A percentile compares a stretch with the other conserved stretches of the same genome.
Evolutionary conservation across 2,113 vertebrate species (phyloP).

Genomic region (Platichthys stellatus): DNA sequence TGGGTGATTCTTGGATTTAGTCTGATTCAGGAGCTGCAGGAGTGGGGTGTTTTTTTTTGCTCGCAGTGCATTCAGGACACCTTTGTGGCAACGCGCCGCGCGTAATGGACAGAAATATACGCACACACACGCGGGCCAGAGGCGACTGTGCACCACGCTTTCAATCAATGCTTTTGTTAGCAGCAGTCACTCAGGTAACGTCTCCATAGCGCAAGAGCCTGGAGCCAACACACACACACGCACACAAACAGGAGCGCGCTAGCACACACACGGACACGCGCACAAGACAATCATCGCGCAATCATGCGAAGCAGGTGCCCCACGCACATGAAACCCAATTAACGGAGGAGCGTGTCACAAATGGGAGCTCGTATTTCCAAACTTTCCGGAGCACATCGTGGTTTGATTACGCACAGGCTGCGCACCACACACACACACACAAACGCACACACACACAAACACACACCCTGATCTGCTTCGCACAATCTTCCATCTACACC

Average conservation of each 20-base stretch:
- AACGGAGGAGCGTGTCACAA: neutral
- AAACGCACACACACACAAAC: neutral
- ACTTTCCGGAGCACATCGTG: conserved; percentile 41
- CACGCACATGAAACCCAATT: neutral
- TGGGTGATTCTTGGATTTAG: too few species aligned
- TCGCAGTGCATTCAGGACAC: neutral
- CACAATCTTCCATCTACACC: neutral
- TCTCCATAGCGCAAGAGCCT: neutral
- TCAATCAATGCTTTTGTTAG: neutral
- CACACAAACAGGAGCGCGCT: too few species aligned
- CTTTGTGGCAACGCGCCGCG: conserved; percentile 1
- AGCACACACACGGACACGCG: neutral
- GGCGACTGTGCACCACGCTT: neutral
- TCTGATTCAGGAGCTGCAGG: neutral
- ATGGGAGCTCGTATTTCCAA: conserved; percentile 10
- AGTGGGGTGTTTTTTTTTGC: neutral
- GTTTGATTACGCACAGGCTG: neutral
- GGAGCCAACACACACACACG: neutral
- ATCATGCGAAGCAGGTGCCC: neutral
- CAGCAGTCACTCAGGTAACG: neutral
- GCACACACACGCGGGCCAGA: neutral
- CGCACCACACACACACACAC: conserved; percentile 1
- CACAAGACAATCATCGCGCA: too few species aligned
- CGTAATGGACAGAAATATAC: conserved; percentile 1
- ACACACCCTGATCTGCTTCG: neutral